These are phyloP conservation scores for Temnothorax nylanderi DNA, from an alignment of 1,140 invertebrate species.

Conservation along the genomic window DNA sequence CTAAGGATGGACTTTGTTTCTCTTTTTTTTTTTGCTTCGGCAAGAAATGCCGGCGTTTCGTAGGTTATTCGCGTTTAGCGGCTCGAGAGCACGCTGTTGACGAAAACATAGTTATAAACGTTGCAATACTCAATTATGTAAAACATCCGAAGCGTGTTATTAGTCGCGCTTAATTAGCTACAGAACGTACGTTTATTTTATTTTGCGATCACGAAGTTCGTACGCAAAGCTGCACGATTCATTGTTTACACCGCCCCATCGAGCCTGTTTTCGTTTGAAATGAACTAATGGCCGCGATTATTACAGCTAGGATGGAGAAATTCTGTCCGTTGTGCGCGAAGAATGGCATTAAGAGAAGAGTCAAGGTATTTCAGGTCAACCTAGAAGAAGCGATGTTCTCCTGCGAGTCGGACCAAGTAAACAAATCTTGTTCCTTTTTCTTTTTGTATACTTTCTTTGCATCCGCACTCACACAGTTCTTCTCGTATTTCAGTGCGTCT, in stretches of 20 bases:
- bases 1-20: neutral
- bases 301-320: slow-evolving; percentile 47
- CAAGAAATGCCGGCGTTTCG: neutral
- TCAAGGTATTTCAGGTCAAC: slow-evolving; percentile 69
- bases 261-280: neutral
- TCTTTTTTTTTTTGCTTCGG: too few species aligned
- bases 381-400: slow-evolving; percentile 64
- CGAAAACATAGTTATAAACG: neutral
- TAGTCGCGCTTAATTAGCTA: neutral
- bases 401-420: slow-evolving; percentile 64
- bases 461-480: neutral
- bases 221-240: neutral
- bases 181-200: neutral
- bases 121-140: neutral
- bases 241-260: neutral
- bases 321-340: slow-evolving; percentile 66
- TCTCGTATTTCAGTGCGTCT: slow-evolving; percentile 61
- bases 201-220: neutral
- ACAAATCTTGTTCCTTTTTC: neutral
- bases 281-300: neutral
- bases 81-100: neutral
- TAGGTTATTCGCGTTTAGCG: neutral
- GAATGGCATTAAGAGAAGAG: slow-evolving; percentile 48
- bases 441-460: neutral
- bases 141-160: neutral